phyloP scores from a whole-genome alignment of 2,797 vertebrate genomes.

The Glyptemys insculpta region DNA sequence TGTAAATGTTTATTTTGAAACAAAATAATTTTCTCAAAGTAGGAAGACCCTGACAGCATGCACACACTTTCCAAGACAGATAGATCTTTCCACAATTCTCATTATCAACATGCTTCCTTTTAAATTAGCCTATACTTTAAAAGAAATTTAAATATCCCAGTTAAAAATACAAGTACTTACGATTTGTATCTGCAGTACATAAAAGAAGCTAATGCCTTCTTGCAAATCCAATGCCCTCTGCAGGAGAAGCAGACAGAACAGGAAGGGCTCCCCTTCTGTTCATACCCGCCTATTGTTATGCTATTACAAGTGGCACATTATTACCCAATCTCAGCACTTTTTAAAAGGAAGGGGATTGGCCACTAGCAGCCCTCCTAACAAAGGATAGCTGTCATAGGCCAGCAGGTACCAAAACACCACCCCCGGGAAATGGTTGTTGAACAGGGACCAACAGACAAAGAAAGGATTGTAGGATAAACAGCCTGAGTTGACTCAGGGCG shows the following conservation, averaged over 20 bases:
- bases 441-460: background rate
- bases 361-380: background rate
- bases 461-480: background rate
- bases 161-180: background rate
- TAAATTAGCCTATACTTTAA: background rate
- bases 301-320: background rate
- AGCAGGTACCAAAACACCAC: background rate
- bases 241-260: background rate
- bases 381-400: background rate
- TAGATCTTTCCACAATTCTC: background rate
- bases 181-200: background rate
- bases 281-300: accelerated
- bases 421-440: accelerated
- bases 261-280: background rate
- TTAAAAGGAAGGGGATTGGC: background rate
- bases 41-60: background rate
- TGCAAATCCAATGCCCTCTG: background rate
- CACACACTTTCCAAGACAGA: background rate
- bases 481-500: background rate
- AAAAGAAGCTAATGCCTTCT: background rate
- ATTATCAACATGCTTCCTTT: background rate
- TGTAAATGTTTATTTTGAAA: background rate
- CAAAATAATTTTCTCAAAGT: background rate
- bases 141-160: background rate
- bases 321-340: background rate